phyloP scores from a whole-genome alignment of 1,140 invertebrate species.

The Anthonomus grandis region DNA sequence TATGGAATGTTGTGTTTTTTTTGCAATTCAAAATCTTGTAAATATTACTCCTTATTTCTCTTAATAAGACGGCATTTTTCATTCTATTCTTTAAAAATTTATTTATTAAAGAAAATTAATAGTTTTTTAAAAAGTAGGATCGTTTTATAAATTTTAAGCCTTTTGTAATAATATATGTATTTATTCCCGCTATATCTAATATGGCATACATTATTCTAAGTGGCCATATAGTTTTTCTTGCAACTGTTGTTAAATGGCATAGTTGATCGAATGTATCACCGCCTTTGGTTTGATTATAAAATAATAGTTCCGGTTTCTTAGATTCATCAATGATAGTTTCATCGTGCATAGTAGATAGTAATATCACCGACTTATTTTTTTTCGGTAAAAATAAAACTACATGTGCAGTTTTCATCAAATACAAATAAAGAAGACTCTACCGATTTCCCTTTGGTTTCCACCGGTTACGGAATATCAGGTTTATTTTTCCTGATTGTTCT shows the following conservation, averaged over 20 bases:
- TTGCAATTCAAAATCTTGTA: too few relatives aligned
- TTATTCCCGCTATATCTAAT: conserved; percentile 8
- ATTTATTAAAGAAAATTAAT: not conserved
- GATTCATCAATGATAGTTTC: conserved; percentile 17
- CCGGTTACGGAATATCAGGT: conserved; percentile 38
- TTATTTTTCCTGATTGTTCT: conserved; percentile 42
- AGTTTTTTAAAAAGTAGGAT: conserved; percentile 5
- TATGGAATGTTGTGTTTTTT: too few relatives aligned
- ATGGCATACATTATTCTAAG: conserved; percentile 7
- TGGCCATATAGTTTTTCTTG: conserved; percentile 12
- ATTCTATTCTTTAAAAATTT: not conserved
- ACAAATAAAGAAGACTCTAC: conserved; percentile 2
- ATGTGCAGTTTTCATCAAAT: conserved; percentile 8
- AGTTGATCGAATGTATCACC: conserved; percentile 50
- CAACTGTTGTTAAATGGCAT: conserved; percentile 25
- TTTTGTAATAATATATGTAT: not conserved
- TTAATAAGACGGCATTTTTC: too few relatives aligned
- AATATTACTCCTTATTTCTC: too few relatives aligned
- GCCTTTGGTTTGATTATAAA: conserved; percentile 40
- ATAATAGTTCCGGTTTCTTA: conserved; percentile 15
- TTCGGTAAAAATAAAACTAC: conserved; percentile 17
- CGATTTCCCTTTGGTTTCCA: conserved; percentile 8
- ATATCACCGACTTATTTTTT: conserved; percentile 17
- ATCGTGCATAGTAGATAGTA: conserved; percentile 11
- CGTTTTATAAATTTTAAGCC: not conserved